These are phyloP conservation scores for Oryzias melastigma DNA, from an alignment of 2,113 vertebrate species.

Conservation along the genomic window DNA sequence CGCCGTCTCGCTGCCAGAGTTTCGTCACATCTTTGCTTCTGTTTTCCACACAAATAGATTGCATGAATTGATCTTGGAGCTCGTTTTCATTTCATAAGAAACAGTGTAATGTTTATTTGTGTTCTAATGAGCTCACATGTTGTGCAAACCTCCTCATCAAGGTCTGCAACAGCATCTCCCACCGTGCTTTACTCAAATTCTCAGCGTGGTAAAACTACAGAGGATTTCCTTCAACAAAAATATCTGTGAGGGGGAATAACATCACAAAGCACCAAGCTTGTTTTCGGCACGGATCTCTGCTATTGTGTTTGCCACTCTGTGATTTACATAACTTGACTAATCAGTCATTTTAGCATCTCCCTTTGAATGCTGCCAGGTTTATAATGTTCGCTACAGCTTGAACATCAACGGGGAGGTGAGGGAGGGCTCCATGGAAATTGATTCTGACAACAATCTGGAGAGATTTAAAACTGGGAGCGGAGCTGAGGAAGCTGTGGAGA, in stretches of 20 bases:
- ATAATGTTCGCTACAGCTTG: constrained; percentile 90
- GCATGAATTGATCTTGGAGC: constrained; percentile 15
- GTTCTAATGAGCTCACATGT: constrained; percentile 58
- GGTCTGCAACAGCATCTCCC: constrained; percentile 43
- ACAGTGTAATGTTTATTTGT: constrained; percentile 47
- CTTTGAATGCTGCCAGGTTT: constrained; percentile 81
- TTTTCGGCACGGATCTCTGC: constrained; percentile 19
- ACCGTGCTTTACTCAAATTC: constrained; percentile 42
- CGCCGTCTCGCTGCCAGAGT: constrained; percentile 8
- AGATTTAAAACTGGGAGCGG: constrained; percentile 87
- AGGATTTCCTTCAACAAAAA: constrained; percentile 29
- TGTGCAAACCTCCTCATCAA: constrained; percentile 49
- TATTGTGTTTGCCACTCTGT: constrained; percentile 23
- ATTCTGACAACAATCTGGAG: constrained; percentile 89
- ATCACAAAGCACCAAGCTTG: constrained; percentile 11
- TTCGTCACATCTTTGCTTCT: constrained; percentile 24
- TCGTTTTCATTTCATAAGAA: constrained; percentile 23
- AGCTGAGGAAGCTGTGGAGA: constrained; percentile 85
- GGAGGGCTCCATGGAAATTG: constrained; percentile 91
- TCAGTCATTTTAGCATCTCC: constrained; percentile 41
- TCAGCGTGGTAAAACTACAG: constrained; percentile 37
- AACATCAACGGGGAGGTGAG: constrained; percentile 90
- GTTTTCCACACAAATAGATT: constrained; percentile 12
- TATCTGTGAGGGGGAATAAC: constrained; percentile 23
- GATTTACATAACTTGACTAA: constrained; percentile 56